Evolutionary conservation across 2,113 vertebrate species (phyloP), one percentile per base, ranked within the genome.

Genomic region (Dendrocopos noguchii): DNA sequence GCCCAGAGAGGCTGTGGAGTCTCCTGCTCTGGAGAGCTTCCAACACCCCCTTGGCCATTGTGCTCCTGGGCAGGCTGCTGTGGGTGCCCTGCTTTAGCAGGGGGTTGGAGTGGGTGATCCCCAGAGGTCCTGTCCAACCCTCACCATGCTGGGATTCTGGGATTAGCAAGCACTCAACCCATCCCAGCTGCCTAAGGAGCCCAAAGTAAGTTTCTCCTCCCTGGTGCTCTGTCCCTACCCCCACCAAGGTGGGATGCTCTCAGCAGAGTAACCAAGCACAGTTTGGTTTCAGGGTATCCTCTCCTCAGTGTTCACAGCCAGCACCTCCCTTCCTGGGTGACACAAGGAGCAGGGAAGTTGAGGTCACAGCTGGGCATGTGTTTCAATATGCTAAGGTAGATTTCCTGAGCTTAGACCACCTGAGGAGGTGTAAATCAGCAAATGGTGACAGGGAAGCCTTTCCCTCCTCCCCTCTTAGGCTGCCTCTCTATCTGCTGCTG

Each of bases 151-250:
- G 39, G 18, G 28, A 21, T 44, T 44, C 64, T 42, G 63, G 24
- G 36, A 42, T n/a, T 29, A 31, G 53, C 21, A 27, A 27, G 29
- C 15, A 8, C 85, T 19, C 24, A 46, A 4, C 12, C 4, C 29
- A 5, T 5, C 72, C 59, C 60, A 24, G n/a, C 12, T 9, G 6
- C 15, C 21, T 7, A 4, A 27, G 28, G 39, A 70, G 13, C 31
- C 47, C 28, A 4, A 12, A 1, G 2, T 0, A 12, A 63, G 47
- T 22, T 67, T 66, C 2, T 31, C 7, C 50, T 7, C 44, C 31
- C 25, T 46, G 19, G 0, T 46, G 14, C 29, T 39, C 34, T 55
- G 44, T 44, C 42, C 67, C 36, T 1, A 12, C 6, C 24, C 18
- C 74, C 7, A 1, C 6, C 3, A 2, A 28, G 8, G 22, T 31